Base-by-base conservation (phyloP, 2,113 vertebrate species). In the Henicopernis longicauda region DNA sequence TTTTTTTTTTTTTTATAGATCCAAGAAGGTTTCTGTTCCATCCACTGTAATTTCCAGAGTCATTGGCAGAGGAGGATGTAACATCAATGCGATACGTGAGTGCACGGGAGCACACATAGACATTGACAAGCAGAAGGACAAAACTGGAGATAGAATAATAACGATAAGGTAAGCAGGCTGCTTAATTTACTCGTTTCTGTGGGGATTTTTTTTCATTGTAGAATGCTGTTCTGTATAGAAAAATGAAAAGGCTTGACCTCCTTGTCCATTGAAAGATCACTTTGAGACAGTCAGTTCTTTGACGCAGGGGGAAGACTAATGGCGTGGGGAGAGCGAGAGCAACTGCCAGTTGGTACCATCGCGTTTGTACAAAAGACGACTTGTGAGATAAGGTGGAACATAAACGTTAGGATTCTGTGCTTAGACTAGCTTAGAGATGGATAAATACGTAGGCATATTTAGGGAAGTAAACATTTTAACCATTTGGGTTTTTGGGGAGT, bases 111-210 rank as follows among this genome's bases (percentile, higher is more conserved):
- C 99, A 4, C 99, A 99, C 94, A 99, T 99, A 95, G 99, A 99
- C 66, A 99, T 99, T 29, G 99, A 99, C 98, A 99, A 99, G 88
- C 99, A 99, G 97, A 99, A 99, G 96, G 99, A 99, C 98, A 99
- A 99, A 97, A 99, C 99, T 22, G 99, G 99, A 94, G 99, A 99
- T 94, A 98, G 99, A 96, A 99, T 99, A 97, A 99, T 99, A 98
- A 99, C 99, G 4, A 99, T 99, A 96, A 99, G 99, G 99, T 99
- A 98, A 96, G 95, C 27, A 8, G 23, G 38, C 40, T 23, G 23
- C 71, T 49, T 3, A 22, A 3, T 26, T 15, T 16, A 23, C 52
- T 67, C 2, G 0, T 6, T 87, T n/a, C 11, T 26, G 2, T 11
- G 61, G 22, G 10, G 6, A 0, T 25, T 40, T 42, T 38, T 38